These are phyloP conservation scores for Aethes cnicana DNA, from an alignment of 2,888 invertebrate species.

Conservation along the genomic window DNA sequence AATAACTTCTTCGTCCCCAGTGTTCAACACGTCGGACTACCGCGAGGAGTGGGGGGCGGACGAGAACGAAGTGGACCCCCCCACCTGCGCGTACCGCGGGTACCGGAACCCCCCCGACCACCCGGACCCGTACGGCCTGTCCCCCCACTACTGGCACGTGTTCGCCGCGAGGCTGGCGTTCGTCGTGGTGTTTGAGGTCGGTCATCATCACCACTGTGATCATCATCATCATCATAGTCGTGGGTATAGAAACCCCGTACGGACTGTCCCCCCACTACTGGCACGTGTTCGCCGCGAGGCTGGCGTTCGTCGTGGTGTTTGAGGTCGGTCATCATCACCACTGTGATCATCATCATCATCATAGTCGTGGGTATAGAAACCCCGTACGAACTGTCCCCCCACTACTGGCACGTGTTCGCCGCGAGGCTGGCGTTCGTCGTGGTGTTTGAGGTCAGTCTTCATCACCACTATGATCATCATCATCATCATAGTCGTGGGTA, in stretches of 20 bases:
- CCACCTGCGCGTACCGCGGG: constrained; percentile 90
- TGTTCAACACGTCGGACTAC: constrained; percentile 92
- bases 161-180: constrained; percentile 96
- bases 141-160: constrained; percentile 96
- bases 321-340: no score
- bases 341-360: no score
- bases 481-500: no score
- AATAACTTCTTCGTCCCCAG: no score
- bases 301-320: constrained; percentile 97
- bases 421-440: constrained; percentile 96
- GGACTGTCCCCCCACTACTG: constrained; percentile 94
- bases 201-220: no score
- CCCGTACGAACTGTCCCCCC: constrained; percentile 92
- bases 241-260: constrained; percentile 91
- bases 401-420: constrained; percentile 97
- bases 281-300: constrained; percentile 95
- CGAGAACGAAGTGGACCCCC: constrained; percentile 82
- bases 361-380: constrained; percentile 90
- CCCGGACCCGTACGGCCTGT: constrained; percentile 87
- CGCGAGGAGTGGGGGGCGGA: constrained; percentile 89
- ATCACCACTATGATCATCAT: no score
- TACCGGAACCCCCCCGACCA: constrained; percentile 88
- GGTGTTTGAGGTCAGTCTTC: constrained; percentile 89
- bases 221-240: no score
- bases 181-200: constrained; percentile 92